Evolutionary conservation across 2,888 invertebrate species (phyloP), one percentile per base, ranked within the genome.

Genomic region (Brassicogethes aeneus): DNA sequence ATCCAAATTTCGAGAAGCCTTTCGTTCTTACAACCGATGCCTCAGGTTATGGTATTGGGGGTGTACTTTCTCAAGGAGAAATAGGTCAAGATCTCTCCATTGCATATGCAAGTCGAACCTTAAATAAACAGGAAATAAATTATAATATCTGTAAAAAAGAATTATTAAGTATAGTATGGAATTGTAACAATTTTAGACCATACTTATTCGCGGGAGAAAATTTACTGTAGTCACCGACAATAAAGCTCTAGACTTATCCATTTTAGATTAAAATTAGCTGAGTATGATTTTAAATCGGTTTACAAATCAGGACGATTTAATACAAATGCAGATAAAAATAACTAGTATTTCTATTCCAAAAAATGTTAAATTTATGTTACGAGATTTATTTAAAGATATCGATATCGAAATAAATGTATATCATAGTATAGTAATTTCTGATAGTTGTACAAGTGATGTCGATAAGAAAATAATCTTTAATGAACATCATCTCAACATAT

Each of bases 161-260:
- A 51, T 40, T 62, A 1, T 37, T 62, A 37, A 59, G 57, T 0
- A 57, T 65, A 3, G 47, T 64, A 5, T 60, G 55, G 53, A 50
- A 45, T 5, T 40, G 43, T 1, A 53, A 59, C 43, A 48, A 60
- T 42, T 65, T 61, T 44, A 12, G 59, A 29, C 59, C 62, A 3
- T 65, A 64, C 36, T 65, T 35, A 48, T 34, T 7, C 52, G 65
- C 5, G 17, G 58, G 5, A 65, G 62, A 64, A 41, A 64, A 64
- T 38, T n/a, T n/a, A n/a, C n/a, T n/a, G n/a, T n/a, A n/a, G n/a
- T n/a, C n/a, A n/a, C n/a, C n/a, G n/a, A n/a, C n/a, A n/a, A n/a
- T n/a, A n/a, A n/a, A n/a, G n/a, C n/a, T n/a, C n/a, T n/a, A n/a
- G n/a, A n/a, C n/a, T n/a, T n/a, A n/a, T n/a, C n/a, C n/a, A n/a